Conservation (phyloP, 2,888 invertebrate species). For the Eupithecia inturbata region DNA sequence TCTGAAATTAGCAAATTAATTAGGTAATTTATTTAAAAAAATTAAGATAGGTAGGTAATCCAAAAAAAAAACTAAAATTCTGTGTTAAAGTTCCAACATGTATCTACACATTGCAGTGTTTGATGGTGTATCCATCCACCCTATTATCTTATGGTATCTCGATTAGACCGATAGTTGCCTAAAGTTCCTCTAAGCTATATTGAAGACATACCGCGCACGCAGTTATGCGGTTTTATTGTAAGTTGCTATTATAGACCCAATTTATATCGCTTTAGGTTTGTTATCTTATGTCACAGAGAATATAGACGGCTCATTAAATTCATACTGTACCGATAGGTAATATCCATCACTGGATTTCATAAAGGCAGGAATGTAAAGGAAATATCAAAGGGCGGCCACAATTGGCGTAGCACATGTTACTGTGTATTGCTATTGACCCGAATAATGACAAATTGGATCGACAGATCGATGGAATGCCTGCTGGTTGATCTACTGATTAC, state of each 20-base stretch:
- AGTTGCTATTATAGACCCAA: slow-evolving; percentile 18
- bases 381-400: not conserved
- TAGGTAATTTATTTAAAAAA: too few relatives aligned
- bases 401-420: slow-evolving; percentile 29
- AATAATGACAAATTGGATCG: slow-evolving; percentile 43
- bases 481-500: slow-evolving; percentile 12
- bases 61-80: too few relatives aligned
- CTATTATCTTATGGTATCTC: slow-evolving; percentile 7
- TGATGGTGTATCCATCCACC: slow-evolving; percentile 4
- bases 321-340: not conserved
- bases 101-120: not conserved
- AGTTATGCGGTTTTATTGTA: slow-evolving; percentile 26
- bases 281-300: not conserved
- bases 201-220: slow-evolving; percentile 25
- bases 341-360: not conserved
- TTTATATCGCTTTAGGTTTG: not conserved
- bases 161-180: slow-evolving; percentile 11
- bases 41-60: too few relatives aligned
- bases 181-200: slow-evolving; percentile 26
- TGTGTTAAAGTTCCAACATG: not conserved
- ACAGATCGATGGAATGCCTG: slow-evolving; percentile 41
- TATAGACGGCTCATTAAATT: not conserved
- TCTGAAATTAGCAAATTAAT: too few relatives aligned
- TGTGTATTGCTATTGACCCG: slow-evolving; percentile 38
- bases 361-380: not conserved